These are phyloP conservation scores for Harpegnathos saltator DNA, from an alignment of 1,140 invertebrate genomes.

Conservation along the genomic window DNA sequence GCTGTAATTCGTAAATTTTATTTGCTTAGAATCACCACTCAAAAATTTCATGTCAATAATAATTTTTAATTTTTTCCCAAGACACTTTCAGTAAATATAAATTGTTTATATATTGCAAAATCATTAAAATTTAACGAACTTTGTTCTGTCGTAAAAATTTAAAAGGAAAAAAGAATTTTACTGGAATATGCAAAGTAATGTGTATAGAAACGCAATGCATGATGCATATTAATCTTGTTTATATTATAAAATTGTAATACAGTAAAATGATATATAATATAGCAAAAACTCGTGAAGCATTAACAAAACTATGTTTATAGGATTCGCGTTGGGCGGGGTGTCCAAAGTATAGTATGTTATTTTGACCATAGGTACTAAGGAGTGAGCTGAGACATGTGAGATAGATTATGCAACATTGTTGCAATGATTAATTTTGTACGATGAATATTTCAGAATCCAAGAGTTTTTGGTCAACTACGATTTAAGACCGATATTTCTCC, in stretches of 20 bases:
- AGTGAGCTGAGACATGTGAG: neutral
- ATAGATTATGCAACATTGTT: neutral
- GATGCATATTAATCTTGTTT: no score
- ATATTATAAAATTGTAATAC: slow-evolving; percentile 5
- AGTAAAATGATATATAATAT: slow-evolving; percentile 14
- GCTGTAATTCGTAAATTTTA: neutral
- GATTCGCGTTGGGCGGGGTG: neutral
- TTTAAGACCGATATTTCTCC: neutral
- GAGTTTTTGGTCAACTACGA: neutral
- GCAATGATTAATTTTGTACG: neutral
- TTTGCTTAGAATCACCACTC: neutral
- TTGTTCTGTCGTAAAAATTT: neutral
- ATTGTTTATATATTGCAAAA: neutral
- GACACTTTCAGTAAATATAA: neutral
- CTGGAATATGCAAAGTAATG: no score
- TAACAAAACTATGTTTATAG: neutral
- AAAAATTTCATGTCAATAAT: neutral
- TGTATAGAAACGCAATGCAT: no score
- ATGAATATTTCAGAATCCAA: slow-evolving; percentile 1
- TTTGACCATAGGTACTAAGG: neutral
- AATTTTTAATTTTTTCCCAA: neutral
- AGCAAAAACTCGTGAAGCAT: neutral
- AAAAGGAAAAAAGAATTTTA: neutral
- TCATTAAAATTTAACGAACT: neutral
- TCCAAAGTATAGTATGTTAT: neutral